Base-by-base conservation (phyloP, 2,888 invertebrate species). In the Quadroppia sp. region DNA sequence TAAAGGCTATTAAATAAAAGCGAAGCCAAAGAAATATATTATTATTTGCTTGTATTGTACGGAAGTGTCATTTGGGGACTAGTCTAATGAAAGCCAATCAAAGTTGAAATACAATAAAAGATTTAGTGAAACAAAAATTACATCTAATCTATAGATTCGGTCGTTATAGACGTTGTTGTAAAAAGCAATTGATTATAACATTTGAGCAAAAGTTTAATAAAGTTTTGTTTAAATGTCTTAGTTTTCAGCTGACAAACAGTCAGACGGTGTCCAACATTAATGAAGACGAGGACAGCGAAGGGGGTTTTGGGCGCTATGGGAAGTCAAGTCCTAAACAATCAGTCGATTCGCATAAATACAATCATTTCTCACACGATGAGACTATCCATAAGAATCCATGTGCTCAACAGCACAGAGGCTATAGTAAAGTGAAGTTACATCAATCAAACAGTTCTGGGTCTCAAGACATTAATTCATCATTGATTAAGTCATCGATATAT, bases 231-330 rank as follows among this genome's bases (percentile, higher is more conserved):
- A 6, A n/a, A 53, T 53, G 20, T n/a, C 13, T 45, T 45, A 69
- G 69, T 45, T 45, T 45, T 17, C 42, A 69, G 15, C 3, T 15
- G 25, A 23, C 25, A 15, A 69, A 42, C 42, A 42, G 25, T 28
- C 42, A 69, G 25, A 45, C 20, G 23, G 17, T 42, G 20, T 40
- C 69, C 17, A 70, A 56, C 32, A 15, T 50, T 32, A 48, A 42
- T 9, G 74, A 74, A 48, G 74, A 74, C 1, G 74, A 74, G 15
- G 74, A 74, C 56, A 67, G 69, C 15, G 74, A 74, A 25, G 74
- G 74, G 30, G 74, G 74, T 17, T 74, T 74, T 40, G 59, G 61
- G 30, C 69, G 45, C 28, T 69, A 20, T 36, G 6, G 3, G 20
- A 36, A 45, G 45, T 40, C 69, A 7, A 45, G 45, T 45, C 25